A percentile compares a stretch with the other conserved stretches of the same genome.
Evolutionary conservation across 2,888 invertebrate genomes (phyloP).

Genomic region (Ariolimax columbianus): DNA sequence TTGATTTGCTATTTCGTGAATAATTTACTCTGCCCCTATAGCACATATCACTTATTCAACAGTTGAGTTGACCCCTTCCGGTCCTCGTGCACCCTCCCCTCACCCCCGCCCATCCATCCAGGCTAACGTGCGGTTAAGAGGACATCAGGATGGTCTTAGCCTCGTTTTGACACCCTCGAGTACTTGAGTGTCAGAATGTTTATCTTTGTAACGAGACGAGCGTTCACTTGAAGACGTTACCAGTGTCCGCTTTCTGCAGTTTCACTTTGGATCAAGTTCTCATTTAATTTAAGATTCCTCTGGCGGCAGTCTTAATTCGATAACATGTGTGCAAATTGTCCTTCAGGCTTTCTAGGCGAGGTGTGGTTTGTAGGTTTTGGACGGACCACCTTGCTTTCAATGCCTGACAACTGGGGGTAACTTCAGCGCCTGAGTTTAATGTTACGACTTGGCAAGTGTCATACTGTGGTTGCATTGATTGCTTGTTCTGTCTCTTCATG

Average conservation of each 20-base stretch:
- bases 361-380: background rate
- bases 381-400: constrained; percentile 2
- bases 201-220: constrained; percentile 32
- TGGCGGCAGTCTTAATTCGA: constrained; percentile 34
- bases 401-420: background rate
- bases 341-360: background rate
- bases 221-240: constrained; percentile 24
- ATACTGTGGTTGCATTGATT: constrained; percentile 14
- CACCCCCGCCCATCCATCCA: background rate
- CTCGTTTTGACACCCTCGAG: constrained; percentile 25
- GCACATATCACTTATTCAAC: constrained; percentile 12
- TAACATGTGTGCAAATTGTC: constrained; percentile 27
- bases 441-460: constrained; percentile 41
- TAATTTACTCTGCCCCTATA: too few relatives aligned
- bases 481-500: constrained; percentile 5
- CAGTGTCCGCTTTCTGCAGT: background rate
- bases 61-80: constrained; percentile 24
- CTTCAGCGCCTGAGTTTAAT: background rate
- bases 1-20: too few relatives aligned
- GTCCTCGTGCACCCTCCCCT: too few relatives aligned
- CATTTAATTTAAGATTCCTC: constrained; percentile 22
- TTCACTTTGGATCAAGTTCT: constrained; percentile 22
- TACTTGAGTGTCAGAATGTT: constrained; percentile 39
- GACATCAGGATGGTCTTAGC: background rate
- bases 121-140: background rate